Percentiles rank a stretch among this genome's conserved stretches.
Conservation (phyloP, 2,797 vertebrate genomes). For the Artibeus lituratus region DNA sequence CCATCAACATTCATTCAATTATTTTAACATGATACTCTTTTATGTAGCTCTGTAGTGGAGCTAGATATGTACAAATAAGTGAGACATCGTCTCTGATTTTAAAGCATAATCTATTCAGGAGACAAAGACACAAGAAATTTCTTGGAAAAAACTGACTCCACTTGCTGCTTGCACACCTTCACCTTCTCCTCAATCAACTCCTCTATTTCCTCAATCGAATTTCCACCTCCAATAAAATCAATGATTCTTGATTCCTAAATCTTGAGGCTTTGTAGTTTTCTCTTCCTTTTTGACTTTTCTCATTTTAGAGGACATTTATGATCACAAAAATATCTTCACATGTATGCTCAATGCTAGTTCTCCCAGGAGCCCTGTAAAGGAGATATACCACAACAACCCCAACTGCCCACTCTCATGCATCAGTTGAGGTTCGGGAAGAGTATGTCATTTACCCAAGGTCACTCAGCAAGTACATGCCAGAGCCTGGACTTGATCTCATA, state of each 20-base stretch:
- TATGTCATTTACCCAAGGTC: neutral
- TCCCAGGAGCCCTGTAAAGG: neutral
- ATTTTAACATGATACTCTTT: neutral
- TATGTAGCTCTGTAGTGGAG: neutral
- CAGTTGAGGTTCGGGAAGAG: neutral
- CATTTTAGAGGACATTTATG: neutral
- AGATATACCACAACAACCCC: neutral
- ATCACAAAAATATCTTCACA: neutral
- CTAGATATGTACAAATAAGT: neutral
- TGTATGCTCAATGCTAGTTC: neutral
- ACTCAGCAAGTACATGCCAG: neutral
- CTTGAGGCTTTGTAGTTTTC: neutral
- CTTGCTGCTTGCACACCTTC: neutral
- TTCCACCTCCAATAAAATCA: neutral
- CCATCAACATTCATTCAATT: neutral
- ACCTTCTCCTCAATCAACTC: neutral
- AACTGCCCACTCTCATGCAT: neutral
- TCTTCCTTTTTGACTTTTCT: neutral
- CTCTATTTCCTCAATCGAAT: neutral
- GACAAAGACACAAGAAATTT: neutral
- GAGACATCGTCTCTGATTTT: neutral
- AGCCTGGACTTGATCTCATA: neutral
- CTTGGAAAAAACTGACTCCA: neutral
- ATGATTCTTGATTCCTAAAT: neutral
- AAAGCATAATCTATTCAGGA: neutral